Evolutionary conservation across 1,140 invertebrate species (phyloP), one percentile per base, ranked within the genome.

Genomic region (Sweltsa coloradensis): DNA sequence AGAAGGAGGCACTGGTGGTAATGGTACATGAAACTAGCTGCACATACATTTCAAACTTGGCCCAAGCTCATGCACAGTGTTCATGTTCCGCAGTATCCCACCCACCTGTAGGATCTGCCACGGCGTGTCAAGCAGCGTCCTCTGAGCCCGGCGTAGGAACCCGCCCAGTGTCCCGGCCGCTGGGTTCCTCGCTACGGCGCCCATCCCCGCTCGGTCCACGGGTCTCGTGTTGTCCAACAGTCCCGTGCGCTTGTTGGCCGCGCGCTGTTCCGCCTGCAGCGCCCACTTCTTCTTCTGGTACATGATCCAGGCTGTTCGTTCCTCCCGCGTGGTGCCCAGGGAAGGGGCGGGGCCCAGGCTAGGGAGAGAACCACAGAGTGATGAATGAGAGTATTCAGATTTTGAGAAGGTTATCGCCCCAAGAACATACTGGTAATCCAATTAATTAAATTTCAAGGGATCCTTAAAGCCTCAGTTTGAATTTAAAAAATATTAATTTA

Each of bases 251-350:
- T 78, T 79, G 9, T 68, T 64, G 14, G 71, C 53, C 19, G 66
- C 69, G 34, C 80, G 72, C 59, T 90, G 83, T 47, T 81, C 71
- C 14, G 75, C 69, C 63, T 96, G 92, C 67, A 85, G 85, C 5
- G 71, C 69, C 94, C 94, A 98, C 68, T 97, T 98, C 55, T 84
- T 83, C 64, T 97, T 97, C 59, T 96, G 93, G 61, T 90, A 98
- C 6, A 70, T 60, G 14, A 97, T 68, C 94, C 94, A 97, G 2
- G 67, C 74, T 41, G 60, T 53, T 19, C 75, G 67, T 55, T 87
- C 79, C 53, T 76, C 74, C 70, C 83, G 56, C 45, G 84, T 85
- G 5, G 64, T 78, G 5, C 88, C 90, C 42, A 79, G 77, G 0
- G 76, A 62, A 1, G 92, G 90, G 3, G 89, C 83, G 34, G 81